These are phyloP conservation scores for Caenorhabditis tropicalis DNA, from an alignment of 1,140 invertebrate genomes.

Conservation along the genomic window DNA sequence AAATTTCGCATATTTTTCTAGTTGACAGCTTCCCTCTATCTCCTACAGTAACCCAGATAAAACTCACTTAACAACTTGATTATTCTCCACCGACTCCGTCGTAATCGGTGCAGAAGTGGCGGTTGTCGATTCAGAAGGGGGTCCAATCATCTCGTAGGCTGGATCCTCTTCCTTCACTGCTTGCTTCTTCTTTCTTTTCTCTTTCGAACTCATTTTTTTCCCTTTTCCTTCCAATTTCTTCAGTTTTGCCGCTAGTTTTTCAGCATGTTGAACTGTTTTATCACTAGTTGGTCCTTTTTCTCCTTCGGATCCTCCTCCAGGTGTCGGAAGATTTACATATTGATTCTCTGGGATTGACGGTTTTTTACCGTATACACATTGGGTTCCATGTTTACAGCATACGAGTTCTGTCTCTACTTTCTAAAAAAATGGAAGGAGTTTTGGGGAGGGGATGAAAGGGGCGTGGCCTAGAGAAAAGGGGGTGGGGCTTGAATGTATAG, in stretches of 20 bases:
- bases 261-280: background rate
- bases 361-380: background rate
- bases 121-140: background rate
- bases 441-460: no score
- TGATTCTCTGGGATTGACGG: background rate
- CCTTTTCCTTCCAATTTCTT: background rate
- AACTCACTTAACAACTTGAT: background rate
- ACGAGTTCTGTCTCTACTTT: background rate
- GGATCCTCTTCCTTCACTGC: background rate
- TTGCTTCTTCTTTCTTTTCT: constrained; percentile 19
- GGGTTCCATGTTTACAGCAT: background rate
- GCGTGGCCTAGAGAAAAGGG: no score
- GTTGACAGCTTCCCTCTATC: no score
- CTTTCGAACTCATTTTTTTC: background rate
- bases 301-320: background rate
- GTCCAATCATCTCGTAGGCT: background rate
- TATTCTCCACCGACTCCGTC: background rate
- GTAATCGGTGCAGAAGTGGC: background rate
- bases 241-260: background rate
- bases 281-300: no score
- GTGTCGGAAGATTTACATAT: background rate
- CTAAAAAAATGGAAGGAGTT: background rate
- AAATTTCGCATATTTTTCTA: no score
- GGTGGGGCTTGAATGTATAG: no score
- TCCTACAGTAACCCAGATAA: no score